These are phyloP conservation scores for Sinocyclocheilus maitianheensis DNA, from an alignment of 2,113 vertebrate species.

Conservation along the genomic window DNA sequence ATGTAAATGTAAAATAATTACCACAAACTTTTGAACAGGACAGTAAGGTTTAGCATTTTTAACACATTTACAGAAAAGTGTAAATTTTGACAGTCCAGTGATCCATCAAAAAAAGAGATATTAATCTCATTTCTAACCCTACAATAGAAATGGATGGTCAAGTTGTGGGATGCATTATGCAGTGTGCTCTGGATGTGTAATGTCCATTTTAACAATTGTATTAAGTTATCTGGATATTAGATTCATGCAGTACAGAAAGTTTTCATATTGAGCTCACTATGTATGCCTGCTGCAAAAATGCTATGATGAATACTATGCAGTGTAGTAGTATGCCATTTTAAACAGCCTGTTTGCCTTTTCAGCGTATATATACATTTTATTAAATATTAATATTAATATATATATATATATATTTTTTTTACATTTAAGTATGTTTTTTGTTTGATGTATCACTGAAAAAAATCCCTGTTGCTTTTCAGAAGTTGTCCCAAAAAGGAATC, in stretches of 20 bases:
- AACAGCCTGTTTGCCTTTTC: too few species aligned
- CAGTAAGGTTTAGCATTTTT: background rate
- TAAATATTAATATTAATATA: too few species aligned
- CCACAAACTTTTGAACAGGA: too few species aligned
- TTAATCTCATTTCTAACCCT: too few species aligned
- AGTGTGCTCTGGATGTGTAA: background rate
- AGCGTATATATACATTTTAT: too few species aligned
- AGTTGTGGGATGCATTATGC: background rate
- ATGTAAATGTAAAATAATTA: too few species aligned
- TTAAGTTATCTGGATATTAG: background rate
- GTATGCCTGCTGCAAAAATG: background rate
- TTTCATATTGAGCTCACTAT: background rate
- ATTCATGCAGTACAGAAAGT: background rate
- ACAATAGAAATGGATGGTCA: background rate
- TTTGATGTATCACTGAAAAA: background rate
- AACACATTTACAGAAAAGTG: background rate
- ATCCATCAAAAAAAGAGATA: too few species aligned
- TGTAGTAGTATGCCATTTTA: background rate
- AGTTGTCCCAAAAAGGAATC: constrained; percentile 59
- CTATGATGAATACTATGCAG: background rate
- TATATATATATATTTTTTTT: background rate
- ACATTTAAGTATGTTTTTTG: background rate
- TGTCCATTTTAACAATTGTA: background rate
- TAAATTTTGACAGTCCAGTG: too few species aligned
- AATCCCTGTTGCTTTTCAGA: background rate